Conservation (phyloP, 2,797 vertebrate species). For the Enteromius radiatus region DNA sequence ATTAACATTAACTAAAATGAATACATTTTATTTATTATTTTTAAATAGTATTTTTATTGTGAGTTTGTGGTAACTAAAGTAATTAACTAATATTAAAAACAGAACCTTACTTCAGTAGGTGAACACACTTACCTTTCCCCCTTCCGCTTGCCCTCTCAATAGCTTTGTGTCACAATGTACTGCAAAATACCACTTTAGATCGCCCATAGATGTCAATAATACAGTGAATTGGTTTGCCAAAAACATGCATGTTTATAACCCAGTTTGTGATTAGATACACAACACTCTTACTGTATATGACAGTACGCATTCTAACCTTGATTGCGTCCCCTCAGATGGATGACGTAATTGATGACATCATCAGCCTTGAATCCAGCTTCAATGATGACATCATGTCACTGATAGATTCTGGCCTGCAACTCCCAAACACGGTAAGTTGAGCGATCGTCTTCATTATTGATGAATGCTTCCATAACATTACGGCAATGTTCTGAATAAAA, state of each 20-base stretch:
- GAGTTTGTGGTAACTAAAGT: not conserved
- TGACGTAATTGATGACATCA: constrained; percentile 94
- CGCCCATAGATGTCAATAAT: constrained; percentile 3
- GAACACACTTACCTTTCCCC: constrained; percentile 51
- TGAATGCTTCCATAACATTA: constrained; percentile 29
- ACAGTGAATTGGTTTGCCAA: not conserved
- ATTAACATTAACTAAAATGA: not conserved
- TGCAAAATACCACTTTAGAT: constrained; percentile 71
- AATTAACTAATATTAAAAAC: not conserved
- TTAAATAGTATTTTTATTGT: not conserved
- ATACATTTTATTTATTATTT: not conserved
- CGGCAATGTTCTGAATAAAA: constrained; percentile 18
- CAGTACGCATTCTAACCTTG: not conserved
- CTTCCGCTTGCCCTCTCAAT: constrained; percentile 59
- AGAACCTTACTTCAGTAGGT: not conserved
- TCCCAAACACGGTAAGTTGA: constrained; percentile 86
- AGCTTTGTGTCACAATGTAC: constrained; percentile 73
- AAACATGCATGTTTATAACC: not conserved
- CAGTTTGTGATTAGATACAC: not conserved
- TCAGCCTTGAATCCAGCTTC: constrained; percentile 94
- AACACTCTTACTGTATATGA: not conserved
- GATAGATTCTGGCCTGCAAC: constrained; percentile 86
- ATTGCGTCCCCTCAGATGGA: constrained; percentile 79
- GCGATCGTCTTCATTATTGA: constrained; percentile 28
- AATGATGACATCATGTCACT: constrained; percentile 91